Evolutionary conservation across 1,140 invertebrate genomes (phyloP).

Genomic region (Chelonus insularis): DNA sequence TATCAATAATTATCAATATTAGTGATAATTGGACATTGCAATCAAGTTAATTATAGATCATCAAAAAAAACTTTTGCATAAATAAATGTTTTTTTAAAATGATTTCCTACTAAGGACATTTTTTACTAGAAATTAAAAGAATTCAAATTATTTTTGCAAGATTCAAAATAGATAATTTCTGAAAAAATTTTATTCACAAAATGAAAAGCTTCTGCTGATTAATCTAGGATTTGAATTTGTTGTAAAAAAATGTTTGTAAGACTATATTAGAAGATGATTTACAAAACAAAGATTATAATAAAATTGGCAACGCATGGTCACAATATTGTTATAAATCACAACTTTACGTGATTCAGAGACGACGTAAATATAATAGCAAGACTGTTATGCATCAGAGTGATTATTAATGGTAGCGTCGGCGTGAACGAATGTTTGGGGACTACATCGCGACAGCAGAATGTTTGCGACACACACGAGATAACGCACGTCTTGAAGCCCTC

Average conservation of each 20-base stretch:
- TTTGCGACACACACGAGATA: conserved; percentile 33
- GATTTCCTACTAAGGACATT: too few species aligned
- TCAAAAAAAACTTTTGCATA: too few species aligned
- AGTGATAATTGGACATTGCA: too few species aligned
- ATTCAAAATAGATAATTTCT: too few species aligned
- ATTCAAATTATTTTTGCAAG: too few species aligned
- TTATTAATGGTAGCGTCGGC: conserved; percentile 51
- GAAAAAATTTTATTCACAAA: too few species aligned
- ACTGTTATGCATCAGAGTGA: conserved; percentile 52
- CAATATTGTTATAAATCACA: conserved; percentile 6
- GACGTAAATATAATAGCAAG: conserved; percentile 42
- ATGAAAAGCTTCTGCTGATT: too few species aligned
- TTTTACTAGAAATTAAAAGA: too few species aligned
- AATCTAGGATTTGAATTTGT: too few species aligned
- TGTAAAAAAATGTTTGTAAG: background rate
- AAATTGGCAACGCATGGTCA: background rate
- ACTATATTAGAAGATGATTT: background rate
- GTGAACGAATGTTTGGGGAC: conserved; percentile 45
- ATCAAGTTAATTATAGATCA: too few species aligned
- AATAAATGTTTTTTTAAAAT: too few species aligned
- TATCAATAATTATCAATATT: too few species aligned
- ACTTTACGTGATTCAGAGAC: background rate
- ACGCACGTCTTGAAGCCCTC: conserved; percentile 24
- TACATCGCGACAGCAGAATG: conserved; percentile 42
- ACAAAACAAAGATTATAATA: background rate